Evolutionary conservation across 53 echinoderm and acorn worm species (phyloP).

Genomic region (Pentamera pediparva): DNA sequence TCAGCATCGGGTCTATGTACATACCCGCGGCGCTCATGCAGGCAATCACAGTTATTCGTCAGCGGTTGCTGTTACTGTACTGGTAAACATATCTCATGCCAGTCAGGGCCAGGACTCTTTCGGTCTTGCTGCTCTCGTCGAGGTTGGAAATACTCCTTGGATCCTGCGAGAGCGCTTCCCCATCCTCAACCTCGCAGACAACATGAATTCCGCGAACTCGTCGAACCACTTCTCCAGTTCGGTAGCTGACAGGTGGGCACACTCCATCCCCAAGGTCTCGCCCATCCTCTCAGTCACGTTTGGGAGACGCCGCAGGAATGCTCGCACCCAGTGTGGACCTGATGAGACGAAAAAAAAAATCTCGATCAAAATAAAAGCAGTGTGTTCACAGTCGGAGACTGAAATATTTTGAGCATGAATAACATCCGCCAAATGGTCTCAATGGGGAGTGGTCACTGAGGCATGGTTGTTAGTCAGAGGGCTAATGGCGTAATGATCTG

Average conservation of each 20-base stretch:
- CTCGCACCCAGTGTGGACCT: not conserved
- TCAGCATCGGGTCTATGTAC: constrained; percentile 3
- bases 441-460: too few species aligned
- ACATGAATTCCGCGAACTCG: not conserved
- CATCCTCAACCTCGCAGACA: not conserved
- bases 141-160: too few species aligned
- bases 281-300: not conserved
- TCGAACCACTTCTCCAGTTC: not conserved
- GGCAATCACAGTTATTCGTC: constrained; percentile 12
- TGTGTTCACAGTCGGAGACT: too few species aligned
- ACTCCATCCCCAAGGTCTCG: constrained; percentile 9
- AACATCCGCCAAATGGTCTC: too few species aligned
- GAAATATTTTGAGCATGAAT: too few species aligned
- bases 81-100: not conserved
- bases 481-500: too few species aligned
- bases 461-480: too few species aligned
- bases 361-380: too few species aligned
- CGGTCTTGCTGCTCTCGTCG: not conserved
- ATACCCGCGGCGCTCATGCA: constrained; percentile 10
- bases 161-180: too few species aligned
- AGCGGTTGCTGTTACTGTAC: not conserved
- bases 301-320: not conserved
- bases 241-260: not conserved
- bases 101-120: constrained; percentile 11
- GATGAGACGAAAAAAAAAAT: too few species aligned